Conservation (phyloP, 2,113 vertebrate species). For the Ailurus styani region DNA sequence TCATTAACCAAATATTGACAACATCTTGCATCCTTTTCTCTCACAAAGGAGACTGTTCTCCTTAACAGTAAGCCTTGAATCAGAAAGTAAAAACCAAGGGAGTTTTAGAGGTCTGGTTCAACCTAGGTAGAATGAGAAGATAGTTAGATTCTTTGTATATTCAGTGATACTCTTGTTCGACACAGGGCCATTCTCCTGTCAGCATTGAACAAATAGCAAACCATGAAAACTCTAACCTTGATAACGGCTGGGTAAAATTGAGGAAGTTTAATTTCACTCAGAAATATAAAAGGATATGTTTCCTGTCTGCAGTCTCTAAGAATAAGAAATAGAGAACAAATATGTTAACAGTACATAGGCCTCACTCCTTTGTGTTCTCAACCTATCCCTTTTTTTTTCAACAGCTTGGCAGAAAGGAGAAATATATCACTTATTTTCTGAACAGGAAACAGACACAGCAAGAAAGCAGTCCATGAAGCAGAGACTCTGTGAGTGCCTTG, state of each 20-base stretch:
- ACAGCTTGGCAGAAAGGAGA: conserved; percentile 63
- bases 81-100: neutral
- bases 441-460: conserved; percentile 74
- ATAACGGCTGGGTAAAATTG: neutral
- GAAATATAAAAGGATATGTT: conserved; percentile 19
- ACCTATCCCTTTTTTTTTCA: conserved; percentile 7
- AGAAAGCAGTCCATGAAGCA: conserved; percentile 75
- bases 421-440: conserved; percentile 75
- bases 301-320: neutral
- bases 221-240: neutral
- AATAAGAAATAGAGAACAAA: neutral
- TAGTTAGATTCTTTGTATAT: neutral
- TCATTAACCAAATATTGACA: neutral
- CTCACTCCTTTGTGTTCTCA: neutral
- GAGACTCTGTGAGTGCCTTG: conserved; percentile 72
- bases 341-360: neutral
- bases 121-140: neutral
- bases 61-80: neutral
- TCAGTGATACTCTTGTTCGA: neutral
- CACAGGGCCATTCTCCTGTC: neutral
- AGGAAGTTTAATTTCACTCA: conserved; percentile 53
- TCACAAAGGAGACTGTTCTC: neutral
- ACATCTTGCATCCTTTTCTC: neutral
- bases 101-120: neutral
- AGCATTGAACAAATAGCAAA: conserved; percentile 21